Conservation (phyloP, 2,888 invertebrate species). For the Priocnemis perturbator region DNA sequence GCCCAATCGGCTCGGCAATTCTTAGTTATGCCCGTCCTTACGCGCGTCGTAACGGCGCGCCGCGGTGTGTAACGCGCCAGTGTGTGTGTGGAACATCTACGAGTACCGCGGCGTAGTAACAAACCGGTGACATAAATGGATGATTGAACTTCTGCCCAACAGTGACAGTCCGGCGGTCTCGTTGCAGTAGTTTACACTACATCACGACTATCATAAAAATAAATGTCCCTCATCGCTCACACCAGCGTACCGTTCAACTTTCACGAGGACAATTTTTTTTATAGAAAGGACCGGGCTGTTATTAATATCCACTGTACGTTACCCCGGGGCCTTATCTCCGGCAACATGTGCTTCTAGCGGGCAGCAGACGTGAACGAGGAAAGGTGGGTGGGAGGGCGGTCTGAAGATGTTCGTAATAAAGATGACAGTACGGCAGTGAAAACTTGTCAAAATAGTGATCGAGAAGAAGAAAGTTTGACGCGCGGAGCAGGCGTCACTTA, state of each 20-base stretch:
- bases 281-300: constrained; percentile 5
- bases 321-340: neutral
- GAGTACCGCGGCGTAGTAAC: constrained; percentile 11
- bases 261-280: constrained; percentile 12
- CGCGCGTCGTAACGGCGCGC: constrained; percentile 37
- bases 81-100: constrained; percentile 15
- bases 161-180: constrained; percentile 12
- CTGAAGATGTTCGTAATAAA: too few relatives aligned
- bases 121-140: constrained; percentile 44
- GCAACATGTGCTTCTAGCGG: too few relatives aligned
- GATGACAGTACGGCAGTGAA: too few relatives aligned
- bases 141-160: constrained; percentile 54
- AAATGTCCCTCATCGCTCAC: constrained; percentile 25
- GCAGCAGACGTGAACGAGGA: too few relatives aligned
- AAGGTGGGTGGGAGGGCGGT: too few relatives aligned
- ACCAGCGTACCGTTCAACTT: constrained; percentile 17
- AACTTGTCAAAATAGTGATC: too few relatives aligned
- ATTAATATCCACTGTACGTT: neutral
- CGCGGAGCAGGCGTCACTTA: too few relatives aligned
- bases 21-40: constrained; percentile 14
- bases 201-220: constrained; percentile 24
- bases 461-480: too few relatives aligned
- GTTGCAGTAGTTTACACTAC: constrained; percentile 24
- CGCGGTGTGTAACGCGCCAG: constrained; percentile 14
- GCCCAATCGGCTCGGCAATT: constrained; percentile 30